Base-by-base conservation (phyloP, 2,797 vertebrate species). In the Hapalemur alaotrensis region DNA sequence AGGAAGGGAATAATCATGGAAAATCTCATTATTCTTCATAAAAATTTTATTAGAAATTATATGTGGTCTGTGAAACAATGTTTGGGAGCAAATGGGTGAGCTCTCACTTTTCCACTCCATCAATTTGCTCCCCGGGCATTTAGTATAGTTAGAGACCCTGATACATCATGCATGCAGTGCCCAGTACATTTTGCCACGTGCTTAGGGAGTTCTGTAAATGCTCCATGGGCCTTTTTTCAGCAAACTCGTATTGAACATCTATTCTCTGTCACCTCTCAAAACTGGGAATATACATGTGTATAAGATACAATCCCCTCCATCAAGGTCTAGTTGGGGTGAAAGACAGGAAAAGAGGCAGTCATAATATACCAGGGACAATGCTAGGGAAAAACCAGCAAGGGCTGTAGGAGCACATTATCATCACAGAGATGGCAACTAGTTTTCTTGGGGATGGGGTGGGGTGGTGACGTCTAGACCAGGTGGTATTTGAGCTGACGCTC, bases 401-500 rank as follows among this genome's bases (percentile, higher is more conserved):
- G 20, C 15, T 72, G 23, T 67, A 22, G 69, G 91, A 87, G 35
- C 54, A 84, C 41, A 11, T 52, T 20, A 20, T 52, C 50, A 43
- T n/a, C 63, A 67, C 63, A 91, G 87, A 83, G 73, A 30, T 9
- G 43, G 52, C 35, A 65, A 52, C 50, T 89, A 23, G 91, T 83
- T 91, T 88, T 61, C 82, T 67, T 73, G 82, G 61, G n/a, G 1
- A 2, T 63, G 57, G 4, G 22, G 3, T 38, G 4, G 61, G 14
- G 46, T 84, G 23, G 38, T 86, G 95, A 78, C 0, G 0, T 86
- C 50, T 86, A 83, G 38, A 80, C 43, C 87, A 87, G 70, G 84
- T 65, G 65, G 81, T 50, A 75, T 85, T 93, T 82, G 70, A 96
- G 73, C 41, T 23, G 76, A 92, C 79, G 54, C 48, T 92, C 93